Conservation (phyloP, 2,113 vertebrate genomes). For the Ciconia boyciana region DNA sequence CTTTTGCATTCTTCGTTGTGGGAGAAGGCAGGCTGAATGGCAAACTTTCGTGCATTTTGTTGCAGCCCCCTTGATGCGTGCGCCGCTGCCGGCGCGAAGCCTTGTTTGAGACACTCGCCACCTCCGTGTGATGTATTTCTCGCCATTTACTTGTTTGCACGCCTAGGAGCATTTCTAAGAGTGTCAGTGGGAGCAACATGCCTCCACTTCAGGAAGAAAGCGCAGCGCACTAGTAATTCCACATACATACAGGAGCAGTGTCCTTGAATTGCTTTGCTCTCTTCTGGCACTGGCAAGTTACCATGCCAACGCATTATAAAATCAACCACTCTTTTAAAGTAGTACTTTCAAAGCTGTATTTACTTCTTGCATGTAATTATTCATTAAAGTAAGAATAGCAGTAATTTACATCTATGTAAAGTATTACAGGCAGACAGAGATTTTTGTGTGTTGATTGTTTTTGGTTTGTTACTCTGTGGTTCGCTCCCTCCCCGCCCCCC, state of each 20-base stretch:
- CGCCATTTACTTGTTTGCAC: neutral
- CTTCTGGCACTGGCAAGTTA: neutral
- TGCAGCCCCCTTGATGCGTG: neutral
- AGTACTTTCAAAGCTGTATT: constrained; percentile 69
- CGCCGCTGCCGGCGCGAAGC: neutral
- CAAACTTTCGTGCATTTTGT: constrained; percentile 19
- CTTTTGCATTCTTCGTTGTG: constrained; percentile 52
- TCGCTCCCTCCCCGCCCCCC: neutral
- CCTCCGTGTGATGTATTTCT: neutral
- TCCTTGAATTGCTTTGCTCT: constrained; percentile 7
- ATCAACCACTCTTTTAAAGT: constrained; percentile 42
- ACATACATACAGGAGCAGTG: neutral
- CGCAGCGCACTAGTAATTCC: neutral
- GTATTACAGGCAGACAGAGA: constrained; percentile 25
- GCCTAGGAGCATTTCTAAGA: neutral
- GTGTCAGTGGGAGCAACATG: neutral
- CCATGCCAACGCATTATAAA: constrained; percentile 58
- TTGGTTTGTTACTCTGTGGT: constrained; percentile 25
- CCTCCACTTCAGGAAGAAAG: neutral
- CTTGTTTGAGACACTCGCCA: neutral
- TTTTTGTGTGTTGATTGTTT: constrained; percentile 21
- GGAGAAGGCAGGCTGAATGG: constrained; percentile 19
- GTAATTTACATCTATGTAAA: constrained; percentile 61
- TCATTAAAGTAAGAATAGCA: constrained; percentile 70
- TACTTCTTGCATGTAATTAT: constrained; percentile 69